phyloP scores from a whole-genome alignment of 2,113 vertebrate genomes.

The Rana temporaria region DNA sequence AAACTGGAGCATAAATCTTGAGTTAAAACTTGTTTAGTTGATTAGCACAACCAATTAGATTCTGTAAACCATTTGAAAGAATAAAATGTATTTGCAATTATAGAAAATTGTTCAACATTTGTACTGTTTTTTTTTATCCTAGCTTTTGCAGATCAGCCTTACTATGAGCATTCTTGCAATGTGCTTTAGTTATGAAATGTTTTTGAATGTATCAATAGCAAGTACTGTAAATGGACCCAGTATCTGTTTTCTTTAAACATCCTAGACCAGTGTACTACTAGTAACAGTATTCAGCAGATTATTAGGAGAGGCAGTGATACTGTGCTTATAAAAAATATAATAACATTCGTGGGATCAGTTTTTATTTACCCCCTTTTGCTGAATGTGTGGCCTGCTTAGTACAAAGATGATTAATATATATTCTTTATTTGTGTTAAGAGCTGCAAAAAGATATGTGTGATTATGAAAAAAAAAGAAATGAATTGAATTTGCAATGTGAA shows the following conservation, averaged over 20 bases:
- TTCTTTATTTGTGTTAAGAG: slow-evolving; percentile 41
- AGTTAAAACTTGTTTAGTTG: no score
- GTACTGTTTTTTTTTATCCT: no score
- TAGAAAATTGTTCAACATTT: no score
- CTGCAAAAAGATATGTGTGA: slow-evolving; percentile 38
- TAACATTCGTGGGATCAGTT: slow-evolving; percentile 12
- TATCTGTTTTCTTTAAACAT: background rate
- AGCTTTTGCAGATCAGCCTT: background rate
- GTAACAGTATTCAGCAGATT: slow-evolving; percentile 2
- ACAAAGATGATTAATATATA: slow-evolving; percentile 46
- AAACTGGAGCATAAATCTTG: no score
- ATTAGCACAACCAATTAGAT: no score
- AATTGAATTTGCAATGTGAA: slow-evolving; percentile 59
- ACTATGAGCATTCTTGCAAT: background rate
- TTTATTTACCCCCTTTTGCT: slow-evolving; percentile 24
- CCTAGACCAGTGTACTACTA: background rate
- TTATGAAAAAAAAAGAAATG: slow-evolving; percentile 44
- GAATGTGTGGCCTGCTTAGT: slow-evolving; percentile 28
- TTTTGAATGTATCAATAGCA: background rate
- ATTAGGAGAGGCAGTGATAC: slow-evolving; percentile 10
- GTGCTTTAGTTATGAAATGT: background rate
- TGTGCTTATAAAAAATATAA: slow-evolving; percentile 32
- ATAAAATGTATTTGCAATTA: no score
- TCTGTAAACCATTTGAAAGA: no score
- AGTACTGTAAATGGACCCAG: background rate